Percentiles rank a stretch among this genome's conserved stretches.
phyloP scores from a whole-genome alignment of 2,797 vertebrate genomes.

The Hybognathus amarus region DNA sequence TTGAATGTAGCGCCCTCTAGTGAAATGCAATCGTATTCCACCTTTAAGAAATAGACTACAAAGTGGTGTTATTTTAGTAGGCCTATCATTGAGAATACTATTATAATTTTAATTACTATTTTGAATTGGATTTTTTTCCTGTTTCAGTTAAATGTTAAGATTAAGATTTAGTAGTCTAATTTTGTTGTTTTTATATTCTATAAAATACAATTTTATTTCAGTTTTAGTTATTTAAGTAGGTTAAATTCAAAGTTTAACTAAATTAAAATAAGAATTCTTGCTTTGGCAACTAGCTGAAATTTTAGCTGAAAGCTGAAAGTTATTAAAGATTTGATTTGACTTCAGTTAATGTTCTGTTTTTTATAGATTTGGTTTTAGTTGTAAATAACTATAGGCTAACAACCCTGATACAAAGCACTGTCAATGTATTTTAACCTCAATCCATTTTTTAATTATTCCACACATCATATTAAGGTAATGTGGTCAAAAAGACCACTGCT shows the following conservation, averaged over 20 bases:
- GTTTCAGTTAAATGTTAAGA: background rate
- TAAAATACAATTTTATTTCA: background rate
- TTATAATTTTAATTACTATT: background rate
- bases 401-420: background rate
- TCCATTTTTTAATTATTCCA: background rate
- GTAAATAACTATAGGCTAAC: background rate
- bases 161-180: background rate
- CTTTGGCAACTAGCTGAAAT: background rate
- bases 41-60: background rate
- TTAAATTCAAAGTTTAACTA: background rate
- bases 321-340: background rate
- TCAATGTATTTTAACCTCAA: background rate
- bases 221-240: background rate
- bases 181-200: background rate
- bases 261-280: background rate
- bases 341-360: background rate
- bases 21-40: no score
- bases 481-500: background rate
- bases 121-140: background rate
- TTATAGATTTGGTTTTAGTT: background rate
- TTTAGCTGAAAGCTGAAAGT: no score
- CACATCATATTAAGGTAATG: background rate
- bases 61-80: background rate
- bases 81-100: background rate
- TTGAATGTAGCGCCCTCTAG: no score